Conservation (phyloP, 2,797 vertebrate genomes). For the Sus cebifrons region DNA sequence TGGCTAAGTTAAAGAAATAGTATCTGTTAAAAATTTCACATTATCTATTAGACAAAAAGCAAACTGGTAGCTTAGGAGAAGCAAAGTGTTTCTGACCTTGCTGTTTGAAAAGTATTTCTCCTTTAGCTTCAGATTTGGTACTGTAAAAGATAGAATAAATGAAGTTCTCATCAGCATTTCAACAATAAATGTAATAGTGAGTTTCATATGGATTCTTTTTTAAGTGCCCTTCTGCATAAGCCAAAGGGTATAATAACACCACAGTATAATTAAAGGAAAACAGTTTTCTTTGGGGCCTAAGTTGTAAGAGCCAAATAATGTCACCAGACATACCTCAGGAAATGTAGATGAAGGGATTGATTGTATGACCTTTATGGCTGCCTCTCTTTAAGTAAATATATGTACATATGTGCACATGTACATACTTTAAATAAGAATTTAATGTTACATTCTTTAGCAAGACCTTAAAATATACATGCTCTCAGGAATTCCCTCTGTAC, state of each 20-base stretch:
- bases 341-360: not conserved
- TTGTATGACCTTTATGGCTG: not conserved
- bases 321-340: constrained; percentile 1
- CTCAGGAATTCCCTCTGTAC: not conserved
- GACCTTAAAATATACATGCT: constrained; percentile 23
- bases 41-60: constrained; percentile 51
- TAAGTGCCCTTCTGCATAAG: not conserved
- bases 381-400: constrained; percentile 27
- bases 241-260: not conserved
- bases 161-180: constrained; percentile 37
- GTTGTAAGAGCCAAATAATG: constrained; percentile 1
- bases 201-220: not conserved
- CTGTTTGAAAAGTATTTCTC: constrained; percentile 1
- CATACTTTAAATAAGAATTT: constrained; percentile 42
- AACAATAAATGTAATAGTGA: constrained; percentile 45
- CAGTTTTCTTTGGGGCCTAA: not conserved
- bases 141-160: not conserved
- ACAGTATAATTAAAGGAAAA: not conserved
- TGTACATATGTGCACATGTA: not conserved
- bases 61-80: constrained; percentile 11
- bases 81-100: not conserved
- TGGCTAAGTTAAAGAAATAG: constrained; percentile 11
- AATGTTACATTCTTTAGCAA: constrained; percentile 47
- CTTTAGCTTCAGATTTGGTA: not conserved
- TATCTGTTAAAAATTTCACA: constrained; percentile 14